Conservation (phyloP, 2,888 invertebrate genomes). For the Platycheirus albimanus region DNA sequence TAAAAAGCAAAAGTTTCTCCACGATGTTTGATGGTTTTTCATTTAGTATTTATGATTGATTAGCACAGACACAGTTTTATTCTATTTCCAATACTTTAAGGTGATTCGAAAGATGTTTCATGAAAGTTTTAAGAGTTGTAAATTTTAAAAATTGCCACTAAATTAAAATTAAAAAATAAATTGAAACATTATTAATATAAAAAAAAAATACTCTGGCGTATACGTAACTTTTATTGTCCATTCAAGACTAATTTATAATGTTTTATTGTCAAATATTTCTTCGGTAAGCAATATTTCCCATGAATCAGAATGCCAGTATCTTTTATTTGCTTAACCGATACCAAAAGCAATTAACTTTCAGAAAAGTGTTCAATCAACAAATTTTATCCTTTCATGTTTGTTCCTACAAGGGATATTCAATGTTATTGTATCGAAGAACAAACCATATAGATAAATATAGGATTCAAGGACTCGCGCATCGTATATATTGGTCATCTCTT, state of each 20-base stretch:
- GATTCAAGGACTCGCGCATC: constrained; percentile 13
- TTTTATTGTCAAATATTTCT: background rate
- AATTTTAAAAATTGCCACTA: too few species aligned
- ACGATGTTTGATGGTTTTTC: too few species aligned
- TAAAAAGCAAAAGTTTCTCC: too few species aligned
- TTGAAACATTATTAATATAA: too few species aligned
- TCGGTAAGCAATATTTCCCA: background rate
- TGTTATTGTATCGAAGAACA: background rate
- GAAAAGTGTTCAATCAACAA: constrained; percentile 37
- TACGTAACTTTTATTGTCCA: too few species aligned
- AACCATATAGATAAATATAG: constrained; percentile 10
- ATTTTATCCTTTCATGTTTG: constrained; percentile 1
- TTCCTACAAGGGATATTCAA: background rate
- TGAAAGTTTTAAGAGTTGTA: too few species aligned
- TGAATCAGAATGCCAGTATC: background rate
- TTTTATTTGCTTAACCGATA: constrained; percentile 17
- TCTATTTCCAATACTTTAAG: too few species aligned
- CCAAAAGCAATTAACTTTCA: constrained; percentile 33
- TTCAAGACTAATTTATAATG: background rate
- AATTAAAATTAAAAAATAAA: too few species aligned
- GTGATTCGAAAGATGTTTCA: too few species aligned
- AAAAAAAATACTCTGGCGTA: too few species aligned
- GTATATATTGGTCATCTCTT: constrained; percentile 32
- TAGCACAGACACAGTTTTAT: too few species aligned
- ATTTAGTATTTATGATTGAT: too few species aligned